Evolutionary conservation across 2,888 invertebrate genomes (phyloP), one percentile per base, ranked within the genome.

Genomic region (Acrocera orbiculus): DNA sequence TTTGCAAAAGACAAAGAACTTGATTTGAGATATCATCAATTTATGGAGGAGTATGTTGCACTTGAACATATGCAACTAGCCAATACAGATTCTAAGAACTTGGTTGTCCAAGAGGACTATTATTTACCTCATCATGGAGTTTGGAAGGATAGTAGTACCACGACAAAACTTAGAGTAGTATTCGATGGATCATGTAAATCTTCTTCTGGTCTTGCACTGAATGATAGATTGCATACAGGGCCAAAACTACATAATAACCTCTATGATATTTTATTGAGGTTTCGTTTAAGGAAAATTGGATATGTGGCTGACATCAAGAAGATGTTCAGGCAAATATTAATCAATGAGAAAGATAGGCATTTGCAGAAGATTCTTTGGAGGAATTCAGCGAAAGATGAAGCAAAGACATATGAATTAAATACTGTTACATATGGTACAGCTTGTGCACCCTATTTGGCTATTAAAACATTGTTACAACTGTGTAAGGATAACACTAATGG

Each of bases 71-170:
- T 30, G 13, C 17, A 11, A 22, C 3, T n/a, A 22, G 22, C 9
- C 8, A 4, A 4, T 22, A 22, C 22, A 22, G 5, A 10, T 10
- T n/a, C 22, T 10, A 8, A 22, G 10, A 7, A 22, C 4, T 4
- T 10, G 8, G 5, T n/a, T n/a, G n/a, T n/a, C n/a, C n/a, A n/a
- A n/a, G n/a, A n/a, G n/a, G n/a, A 7, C 11, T 36, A 32, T n/a
- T 38, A 35, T 30, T 5, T 39, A 9, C 34, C 34, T 10, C 32
- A 36, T 28, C 39, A 37, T 22, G 36, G 30, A 4, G 36, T 39
- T 9, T 2, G 24, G 2, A 39, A 39, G 16, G 16, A 29, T 16
- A 11, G 10, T 8, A 34, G 36, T 22, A 19, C 31, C 11, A 29
- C 36, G 4, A 39, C 36, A 9, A 34, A 39, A 11, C 22, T 34